Percentiles rank a stretch among this genome's conserved stretches.
Evolutionary conservation across 2,888 invertebrate genomes (phyloP).

Genomic region (Auanema sp.): DNA sequence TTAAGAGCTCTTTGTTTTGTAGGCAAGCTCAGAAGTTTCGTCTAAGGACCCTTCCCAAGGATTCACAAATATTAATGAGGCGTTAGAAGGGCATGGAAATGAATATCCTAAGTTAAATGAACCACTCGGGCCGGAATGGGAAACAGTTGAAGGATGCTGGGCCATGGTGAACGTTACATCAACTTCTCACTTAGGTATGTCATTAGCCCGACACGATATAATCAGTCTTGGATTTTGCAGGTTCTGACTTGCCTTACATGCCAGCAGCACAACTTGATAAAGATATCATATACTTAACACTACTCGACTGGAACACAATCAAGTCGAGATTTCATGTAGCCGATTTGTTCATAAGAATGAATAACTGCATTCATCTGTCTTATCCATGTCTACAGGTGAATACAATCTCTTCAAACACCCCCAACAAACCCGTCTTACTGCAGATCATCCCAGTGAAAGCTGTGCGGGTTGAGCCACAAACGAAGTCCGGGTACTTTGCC

Average conservation of each 20-base stretch:
- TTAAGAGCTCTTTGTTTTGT: background rate
- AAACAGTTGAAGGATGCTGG: conserved; percentile 43
- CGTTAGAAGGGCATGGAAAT: background rate
- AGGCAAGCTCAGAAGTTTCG: background rate
- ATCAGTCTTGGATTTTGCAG: too few species aligned
- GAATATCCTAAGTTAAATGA: conserved; percentile 29
- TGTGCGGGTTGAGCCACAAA: conserved; percentile 21
- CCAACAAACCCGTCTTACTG: background rate
- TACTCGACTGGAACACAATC: conserved; percentile 18
- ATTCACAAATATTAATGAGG: background rate
- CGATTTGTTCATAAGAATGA: conserved; percentile 22
- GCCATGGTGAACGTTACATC: conserved; percentile 38
- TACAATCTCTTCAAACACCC: background rate
- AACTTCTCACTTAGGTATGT: conserved; percentile 43
- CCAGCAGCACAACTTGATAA: conserved; percentile 16
- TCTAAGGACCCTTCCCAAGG: background rate
- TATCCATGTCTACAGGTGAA: conserved; percentile 20
- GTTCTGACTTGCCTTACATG: conserved; percentile 18
- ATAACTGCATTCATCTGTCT: conserved; percentile 14
- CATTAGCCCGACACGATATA: background rate
- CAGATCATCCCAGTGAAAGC: conserved; percentile 20
- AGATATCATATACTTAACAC: conserved; percentile 10
- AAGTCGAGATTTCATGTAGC: conserved; percentile 17
- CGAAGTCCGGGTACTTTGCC: conserved; percentile 20
- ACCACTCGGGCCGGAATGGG: conserved; percentile 41